A percentile compares a stretch with the other conserved stretches of the same genome.
Evolutionary conservation across 92 coral and sea anemone genomes (phyloP).

Genomic region (Paragorgia papillata): DNA sequence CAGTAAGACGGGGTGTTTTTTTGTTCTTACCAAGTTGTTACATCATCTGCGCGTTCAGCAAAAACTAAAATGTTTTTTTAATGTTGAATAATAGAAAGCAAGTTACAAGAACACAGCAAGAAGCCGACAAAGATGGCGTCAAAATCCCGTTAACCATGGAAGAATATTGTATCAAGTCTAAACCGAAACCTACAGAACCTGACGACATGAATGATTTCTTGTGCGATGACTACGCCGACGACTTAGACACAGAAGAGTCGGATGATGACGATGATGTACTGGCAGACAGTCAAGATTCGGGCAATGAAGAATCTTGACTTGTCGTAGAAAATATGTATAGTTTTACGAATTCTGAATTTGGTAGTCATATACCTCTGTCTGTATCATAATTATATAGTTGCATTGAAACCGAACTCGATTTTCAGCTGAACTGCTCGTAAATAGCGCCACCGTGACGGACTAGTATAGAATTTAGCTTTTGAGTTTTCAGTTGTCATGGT

Average conservation of each 20-base stretch:
- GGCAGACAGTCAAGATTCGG: constrained; percentile 97
- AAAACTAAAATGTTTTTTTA: too few relatives aligned
- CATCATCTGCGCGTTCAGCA: too few relatives aligned
- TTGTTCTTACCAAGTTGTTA: too few relatives aligned
- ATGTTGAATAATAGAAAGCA: constrained; percentile 80
- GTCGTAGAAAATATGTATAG: not conserved
- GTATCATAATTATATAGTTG: not conserved
- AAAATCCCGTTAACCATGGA: constrained; percentile 93
- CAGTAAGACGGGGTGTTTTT: too few relatives aligned
- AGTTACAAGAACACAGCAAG: constrained; percentile 85
- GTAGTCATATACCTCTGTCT: not conserved
- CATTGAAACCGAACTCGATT: not conserved
- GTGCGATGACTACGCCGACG: constrained; percentile 97
- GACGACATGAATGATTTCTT: constrained; percentile 95
- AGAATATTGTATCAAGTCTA: constrained; percentile 95
- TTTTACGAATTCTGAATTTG: not conserved
- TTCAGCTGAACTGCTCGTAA: not conserved
- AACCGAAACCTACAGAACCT: constrained; percentile 86
- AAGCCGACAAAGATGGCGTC: constrained; percentile 95
- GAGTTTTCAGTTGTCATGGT: too few relatives aligned
- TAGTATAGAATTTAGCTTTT: too few relatives aligned
- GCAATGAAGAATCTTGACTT: constrained; percentile 93
- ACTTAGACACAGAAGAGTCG: constrained; percentile 79
- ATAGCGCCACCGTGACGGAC: not conserved
- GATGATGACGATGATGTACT: constrained; percentile 91